These are phyloP conservation scores for Andrena fulva DNA, from an alignment of 2,888 invertebrate genomes.

Conservation along the genomic window DNA sequence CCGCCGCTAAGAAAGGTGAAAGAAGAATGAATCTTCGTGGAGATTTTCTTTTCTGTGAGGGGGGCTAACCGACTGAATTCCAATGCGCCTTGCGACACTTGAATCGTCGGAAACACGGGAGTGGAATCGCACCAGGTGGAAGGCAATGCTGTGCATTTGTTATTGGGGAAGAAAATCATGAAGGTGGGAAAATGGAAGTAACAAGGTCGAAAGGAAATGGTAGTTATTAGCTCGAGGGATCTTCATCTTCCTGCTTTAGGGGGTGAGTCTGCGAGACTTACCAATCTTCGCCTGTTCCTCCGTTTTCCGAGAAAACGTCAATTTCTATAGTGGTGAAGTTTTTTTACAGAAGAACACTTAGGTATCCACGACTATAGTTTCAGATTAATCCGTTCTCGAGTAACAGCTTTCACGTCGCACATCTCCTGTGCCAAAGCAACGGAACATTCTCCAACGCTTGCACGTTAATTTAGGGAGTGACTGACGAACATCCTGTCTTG, in stretches of 20 bases:
- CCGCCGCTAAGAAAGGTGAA: neutral
- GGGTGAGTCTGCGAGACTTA: neutral
- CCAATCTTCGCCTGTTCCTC: neutral
- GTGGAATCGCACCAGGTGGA: conserved; percentile 1
- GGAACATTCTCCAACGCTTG: no score
- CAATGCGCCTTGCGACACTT: conserved; percentile 15
- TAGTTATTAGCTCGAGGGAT: neutral
- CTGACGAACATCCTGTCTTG: no score
- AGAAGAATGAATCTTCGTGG: conserved; percentile 19
- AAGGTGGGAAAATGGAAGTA: neutral
- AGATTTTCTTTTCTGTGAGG: conserved; percentile 9
- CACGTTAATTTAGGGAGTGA: no score
- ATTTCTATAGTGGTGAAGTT: no score
- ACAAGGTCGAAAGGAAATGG: neutral
- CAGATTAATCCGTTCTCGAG: no score
- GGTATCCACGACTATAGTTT: no score
- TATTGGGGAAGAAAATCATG: neutral
- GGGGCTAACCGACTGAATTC: conserved; percentile 13
- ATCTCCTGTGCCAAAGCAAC: no score
- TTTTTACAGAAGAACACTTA: no score
- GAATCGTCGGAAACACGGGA: conserved; percentile 5
- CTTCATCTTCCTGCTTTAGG: neutral
- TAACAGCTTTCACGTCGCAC: no score
- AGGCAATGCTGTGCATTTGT: conserved; percentile 12
- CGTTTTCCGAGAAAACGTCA: no score